A percentile compares a stretch with the other conserved stretches of the same genome.
Conservation (phyloP, 2,113 vertebrate genomes). For the Brachypodius melanocephalos region DNA sequence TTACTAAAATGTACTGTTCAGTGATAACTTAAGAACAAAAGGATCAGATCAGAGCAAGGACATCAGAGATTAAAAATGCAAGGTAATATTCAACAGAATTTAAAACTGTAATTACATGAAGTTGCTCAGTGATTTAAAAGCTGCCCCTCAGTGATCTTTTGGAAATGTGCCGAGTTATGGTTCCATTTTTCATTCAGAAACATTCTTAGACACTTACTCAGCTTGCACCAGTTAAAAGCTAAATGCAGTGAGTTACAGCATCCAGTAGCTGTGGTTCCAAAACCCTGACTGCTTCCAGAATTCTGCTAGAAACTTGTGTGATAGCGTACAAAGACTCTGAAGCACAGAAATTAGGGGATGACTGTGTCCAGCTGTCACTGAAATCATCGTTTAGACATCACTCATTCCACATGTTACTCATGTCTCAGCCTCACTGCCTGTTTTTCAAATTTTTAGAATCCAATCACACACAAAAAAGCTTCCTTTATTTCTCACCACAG, state of each 20-base stretch:
- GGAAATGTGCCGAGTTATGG: background rate
- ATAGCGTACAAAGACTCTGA: background rate
- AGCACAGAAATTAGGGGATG: background rate
- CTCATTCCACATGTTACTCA: background rate
- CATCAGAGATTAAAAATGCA: background rate
- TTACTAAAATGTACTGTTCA: background rate
- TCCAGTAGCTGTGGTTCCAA: background rate
- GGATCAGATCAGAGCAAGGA: background rate
- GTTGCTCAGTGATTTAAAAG: background rate
- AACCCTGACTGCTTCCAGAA: background rate
- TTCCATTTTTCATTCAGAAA: background rate
- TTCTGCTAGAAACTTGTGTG: fast-evolving
- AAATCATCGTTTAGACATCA: background rate
- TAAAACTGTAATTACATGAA: constrained; percentile 6
- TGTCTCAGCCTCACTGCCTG: background rate
- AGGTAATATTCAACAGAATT: background rate
- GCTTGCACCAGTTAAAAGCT: background rate
- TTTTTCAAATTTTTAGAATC: background rate
- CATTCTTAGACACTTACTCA: background rate
- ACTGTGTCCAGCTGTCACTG: background rate
- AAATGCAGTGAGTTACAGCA: background rate
- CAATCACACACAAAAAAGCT: background rate
- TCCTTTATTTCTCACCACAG: background rate
- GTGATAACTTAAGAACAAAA: background rate
- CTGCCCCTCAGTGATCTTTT: background rate